Conservation (phyloP, 1,140 invertebrate genomes). For the Aphelinus atriplicis region DNA sequence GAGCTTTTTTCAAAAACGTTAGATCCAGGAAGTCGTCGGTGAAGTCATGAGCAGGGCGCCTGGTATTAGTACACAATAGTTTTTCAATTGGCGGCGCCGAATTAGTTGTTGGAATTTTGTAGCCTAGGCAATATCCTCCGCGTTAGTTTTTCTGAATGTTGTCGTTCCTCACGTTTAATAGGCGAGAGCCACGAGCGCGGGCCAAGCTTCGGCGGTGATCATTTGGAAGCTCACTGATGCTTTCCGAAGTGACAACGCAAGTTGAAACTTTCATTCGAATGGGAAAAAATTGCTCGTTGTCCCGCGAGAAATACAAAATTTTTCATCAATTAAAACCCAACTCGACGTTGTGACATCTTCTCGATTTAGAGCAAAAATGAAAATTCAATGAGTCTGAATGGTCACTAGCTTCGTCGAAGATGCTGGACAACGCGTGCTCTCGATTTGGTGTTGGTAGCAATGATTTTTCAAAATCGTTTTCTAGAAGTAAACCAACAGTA, state of each 20-base stretch:
- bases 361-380: no score
- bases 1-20: background rate
- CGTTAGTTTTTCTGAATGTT: slow-evolving; percentile 62
- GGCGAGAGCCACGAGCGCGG: slow-evolving; percentile 35
- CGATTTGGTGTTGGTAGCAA: slow-evolving; percentile 40
- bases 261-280: no score
- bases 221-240: no score
- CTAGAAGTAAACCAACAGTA: background rate
- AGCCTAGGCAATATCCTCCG: slow-evolving; percentile 61
- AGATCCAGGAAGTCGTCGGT: slow-evolving; percentile 47
- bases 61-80: slow-evolving; percentile 65
- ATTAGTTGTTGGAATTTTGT: slow-evolving; percentile 67
- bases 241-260: no score
- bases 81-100: slow-evolving; percentile 60
- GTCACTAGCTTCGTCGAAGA: background rate
- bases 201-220: background rate
- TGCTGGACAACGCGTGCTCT: background rate
- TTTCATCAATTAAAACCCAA: no score
- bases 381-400: slow-evolving; percentile 3
- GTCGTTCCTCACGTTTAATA: slow-evolving; percentile 45
- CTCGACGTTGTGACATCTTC: no score
- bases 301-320: no score
- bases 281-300: no score
- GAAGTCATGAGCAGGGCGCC: slow-evolving; percentile 62
- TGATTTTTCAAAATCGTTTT: slow-evolving; percentile 45